Evolutionary conservation across 2,113 vertebrate genomes (phyloP).

Genomic region (Nothoprocta pentlandii): DNA sequence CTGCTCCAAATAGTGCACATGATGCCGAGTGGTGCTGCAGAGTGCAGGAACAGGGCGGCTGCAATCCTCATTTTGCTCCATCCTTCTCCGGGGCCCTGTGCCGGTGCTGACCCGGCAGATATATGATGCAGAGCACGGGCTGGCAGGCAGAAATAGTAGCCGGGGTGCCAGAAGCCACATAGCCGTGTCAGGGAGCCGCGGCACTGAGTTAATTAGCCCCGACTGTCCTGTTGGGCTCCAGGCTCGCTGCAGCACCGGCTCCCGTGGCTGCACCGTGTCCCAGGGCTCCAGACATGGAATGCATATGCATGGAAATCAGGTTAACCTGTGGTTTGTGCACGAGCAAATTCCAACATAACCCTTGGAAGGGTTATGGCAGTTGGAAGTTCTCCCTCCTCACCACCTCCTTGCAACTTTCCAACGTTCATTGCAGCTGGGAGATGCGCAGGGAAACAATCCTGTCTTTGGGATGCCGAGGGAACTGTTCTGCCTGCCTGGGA

Average conservation of each 20-base stretch:
- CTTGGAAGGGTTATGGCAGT: background rate
- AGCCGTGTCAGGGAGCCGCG: background rate
- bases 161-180: background rate
- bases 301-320: background rate
- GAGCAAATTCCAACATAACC: no score
- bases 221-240: background rate
- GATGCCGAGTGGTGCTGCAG: background rate
- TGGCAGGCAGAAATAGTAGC: background rate
- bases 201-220: background rate
- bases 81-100: background rate
- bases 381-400: background rate
- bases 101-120: background rate
- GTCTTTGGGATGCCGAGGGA: background rate
- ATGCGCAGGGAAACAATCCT: background rate
- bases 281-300: background rate
- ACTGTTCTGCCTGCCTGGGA: background rate
- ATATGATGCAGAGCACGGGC: background rate
- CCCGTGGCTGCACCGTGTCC: background rate
- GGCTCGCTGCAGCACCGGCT: background rate
- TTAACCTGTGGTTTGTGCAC: background rate
- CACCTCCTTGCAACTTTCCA: background rate
- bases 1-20: background rate
- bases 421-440: background rate
- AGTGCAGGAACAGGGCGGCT: fast-evolving
- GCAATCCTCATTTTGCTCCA: background rate